Evolutionary conservation across 1,140 invertebrate species (phyloP).

Genomic region (Calephelis nemesis): DNA sequence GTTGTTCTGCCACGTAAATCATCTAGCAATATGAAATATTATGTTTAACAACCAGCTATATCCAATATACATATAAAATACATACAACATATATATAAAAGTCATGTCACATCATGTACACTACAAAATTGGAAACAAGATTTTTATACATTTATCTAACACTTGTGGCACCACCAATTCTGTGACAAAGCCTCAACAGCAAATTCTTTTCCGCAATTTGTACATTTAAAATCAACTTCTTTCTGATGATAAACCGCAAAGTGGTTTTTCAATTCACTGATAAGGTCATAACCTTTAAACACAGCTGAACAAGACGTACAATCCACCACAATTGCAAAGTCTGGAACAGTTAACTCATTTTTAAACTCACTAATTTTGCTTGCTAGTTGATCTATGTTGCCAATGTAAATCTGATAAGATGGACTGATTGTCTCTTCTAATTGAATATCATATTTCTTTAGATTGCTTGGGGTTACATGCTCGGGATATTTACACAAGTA

Average conservation of each 20-base stretch:
- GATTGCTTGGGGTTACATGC: not conserved
- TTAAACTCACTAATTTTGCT: not conserved
- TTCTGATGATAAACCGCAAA: constrained; percentile 35
- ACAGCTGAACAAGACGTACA: constrained; percentile 33
- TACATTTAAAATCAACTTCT: constrained; percentile 46
- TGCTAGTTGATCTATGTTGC: not conserved
- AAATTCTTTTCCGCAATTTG: constrained; percentile 37
- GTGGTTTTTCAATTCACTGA: constrained; percentile 29
- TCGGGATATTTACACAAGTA: constrained; percentile 42
- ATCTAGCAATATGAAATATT: too few species aligned
- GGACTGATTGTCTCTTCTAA: constrained; percentile 49
- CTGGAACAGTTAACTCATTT: not conserved
- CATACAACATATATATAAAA: too few species aligned
- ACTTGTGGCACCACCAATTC: constrained; percentile 45
- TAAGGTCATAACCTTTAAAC: constrained; percentile 26
- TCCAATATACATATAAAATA: too few species aligned
- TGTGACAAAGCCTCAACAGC: constrained; percentile 35
- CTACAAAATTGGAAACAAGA: too few species aligned
- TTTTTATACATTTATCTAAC: constrained; percentile 18
- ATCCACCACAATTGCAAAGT: constrained; percentile 29
- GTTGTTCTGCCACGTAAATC: too few species aligned
- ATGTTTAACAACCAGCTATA: too few species aligned
- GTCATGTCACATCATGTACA: too few species aligned
- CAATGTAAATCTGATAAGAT: constrained; percentile 27
- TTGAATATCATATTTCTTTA: constrained; percentile 49